Evolutionary conservation across 2,888 invertebrate genomes (phyloP).

Genomic region (Loripinus fragilis): DNA sequence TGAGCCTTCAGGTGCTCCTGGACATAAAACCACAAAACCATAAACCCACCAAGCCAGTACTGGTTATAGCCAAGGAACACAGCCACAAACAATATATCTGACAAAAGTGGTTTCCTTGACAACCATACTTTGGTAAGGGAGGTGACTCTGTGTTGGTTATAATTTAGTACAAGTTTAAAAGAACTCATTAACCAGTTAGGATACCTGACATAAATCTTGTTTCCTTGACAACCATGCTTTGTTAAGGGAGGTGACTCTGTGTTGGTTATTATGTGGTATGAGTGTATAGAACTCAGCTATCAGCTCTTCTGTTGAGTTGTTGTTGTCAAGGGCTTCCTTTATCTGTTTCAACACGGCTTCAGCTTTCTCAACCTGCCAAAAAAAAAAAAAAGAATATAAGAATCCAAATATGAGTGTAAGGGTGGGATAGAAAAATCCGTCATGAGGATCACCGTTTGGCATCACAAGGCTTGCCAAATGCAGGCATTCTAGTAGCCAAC

Average conservation of each 20-base stretch:
- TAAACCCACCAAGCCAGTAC: too few species aligned
- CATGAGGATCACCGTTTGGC: too few species aligned
- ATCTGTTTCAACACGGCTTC: slow-evolving; percentile 78
- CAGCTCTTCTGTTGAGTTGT: slow-evolving; percentile 52
- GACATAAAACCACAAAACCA: too few species aligned
- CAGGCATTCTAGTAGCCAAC: too few species aligned
- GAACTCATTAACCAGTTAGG: too few species aligned
- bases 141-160: background rate
- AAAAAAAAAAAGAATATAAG: background rate
- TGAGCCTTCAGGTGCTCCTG: too few species aligned
- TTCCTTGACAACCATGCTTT: slow-evolving; percentile 73
- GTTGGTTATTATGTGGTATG: slow-evolving; percentile 63
- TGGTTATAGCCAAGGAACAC: too few species aligned
- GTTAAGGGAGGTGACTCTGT: slow-evolving; percentile 21
- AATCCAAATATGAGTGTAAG: too few species aligned
- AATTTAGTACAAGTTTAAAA: slow-evolving; percentile 71
- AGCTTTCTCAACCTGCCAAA: slow-evolving; percentile 78
- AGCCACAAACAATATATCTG: too few species aligned
- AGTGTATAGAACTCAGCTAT: slow-evolving; percentile 73
- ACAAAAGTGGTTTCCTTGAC: slow-evolving; percentile 76
- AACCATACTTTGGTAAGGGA: slow-evolving; percentile 64
- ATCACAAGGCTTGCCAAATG: too few species aligned
- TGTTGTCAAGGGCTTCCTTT: slow-evolving; percentile 64
- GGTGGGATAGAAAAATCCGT: too few species aligned
- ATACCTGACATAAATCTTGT: slow-evolving; percentile 80